Evolutionary conservation across 1,140 invertebrate genomes (phyloP), one percentile per base, ranked within the genome.

Genomic region (Apis dorsata): DNA sequence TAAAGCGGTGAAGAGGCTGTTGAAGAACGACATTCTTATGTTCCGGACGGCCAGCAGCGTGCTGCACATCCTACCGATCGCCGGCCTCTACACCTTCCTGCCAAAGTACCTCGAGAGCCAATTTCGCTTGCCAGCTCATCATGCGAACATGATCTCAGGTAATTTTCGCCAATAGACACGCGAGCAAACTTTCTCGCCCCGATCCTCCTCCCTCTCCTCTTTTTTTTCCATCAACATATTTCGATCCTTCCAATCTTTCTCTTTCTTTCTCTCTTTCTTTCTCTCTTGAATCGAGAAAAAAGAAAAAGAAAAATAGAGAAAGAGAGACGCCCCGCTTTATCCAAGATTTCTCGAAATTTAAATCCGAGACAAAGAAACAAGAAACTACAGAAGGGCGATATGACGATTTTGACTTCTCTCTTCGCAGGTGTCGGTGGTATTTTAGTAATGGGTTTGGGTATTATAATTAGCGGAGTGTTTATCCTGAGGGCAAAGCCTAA

Each of bases 91-190:
- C 93, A 98, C 98, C 65, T 99, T 99, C 93, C 94, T 99, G 88
- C 98, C 98, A 71, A 99, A 99, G 93, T 99, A 98, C 93, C 94
- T 99, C 85, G 98, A 99, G 94, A 97, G 96, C 70, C 98, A 98
- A 95, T 99, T 99, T 94, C 95, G 97, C 83, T 94, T 98, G 89
- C 96, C 98, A 21, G 97, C 98, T 69, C 96, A 97, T 92, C 96
- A 97, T 90, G 98, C 98, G 60, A 98, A 98, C 91, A 96, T 98
- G 95, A 97, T 99, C 89, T 97, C 98, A 94, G 98, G 97, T 95
- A 94, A 86, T 89, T 86, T 86, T 88, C 85, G 60, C 63, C 60
- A 68, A 80, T 79, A 55, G 73, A 85, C 83, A 83, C 76, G 87
- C 80, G 69, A 88, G 51, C 12, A 57, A 34, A 21, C 12, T 62